Percentiles rank a stretch among this genome's conserved stretches.
These are phyloP conservation scores for Dynastes grantii DNA, from an alignment of 2,888 invertebrate species.

Conservation along the genomic window DNA sequence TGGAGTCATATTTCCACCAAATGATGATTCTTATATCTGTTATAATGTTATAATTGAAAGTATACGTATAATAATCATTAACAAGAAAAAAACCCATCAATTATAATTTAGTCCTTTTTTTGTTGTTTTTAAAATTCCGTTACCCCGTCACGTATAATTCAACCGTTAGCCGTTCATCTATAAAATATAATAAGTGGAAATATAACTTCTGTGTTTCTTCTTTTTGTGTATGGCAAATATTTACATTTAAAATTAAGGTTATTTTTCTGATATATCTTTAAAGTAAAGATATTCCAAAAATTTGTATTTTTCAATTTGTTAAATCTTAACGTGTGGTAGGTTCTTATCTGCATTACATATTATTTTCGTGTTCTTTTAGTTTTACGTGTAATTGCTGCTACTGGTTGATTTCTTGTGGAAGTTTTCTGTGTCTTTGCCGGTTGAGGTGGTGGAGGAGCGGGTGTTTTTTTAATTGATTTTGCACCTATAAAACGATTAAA, in stretches of 20 bases:
- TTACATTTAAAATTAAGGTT: slow-evolving; percentile 49
- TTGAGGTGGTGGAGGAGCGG: slow-evolving; percentile 27
- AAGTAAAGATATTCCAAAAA: slow-evolving; percentile 43
- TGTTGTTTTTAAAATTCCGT: background rate
- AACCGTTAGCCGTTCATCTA: background rate
- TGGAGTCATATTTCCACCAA: slow-evolving; percentile 49
- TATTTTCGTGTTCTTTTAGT: slow-evolving; percentile 58
- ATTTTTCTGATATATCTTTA: slow-evolving; percentile 42
- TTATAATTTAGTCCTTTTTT: slow-evolving; percentile 1
- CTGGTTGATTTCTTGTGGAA: slow-evolving; percentile 35
- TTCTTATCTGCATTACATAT: slow-evolving; percentile 44
- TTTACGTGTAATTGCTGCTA: slow-evolving; percentile 51
- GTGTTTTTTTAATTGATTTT: slow-evolving; percentile 54
- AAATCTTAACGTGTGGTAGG: slow-evolving; percentile 33
- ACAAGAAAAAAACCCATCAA: background rate
- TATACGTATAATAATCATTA: background rate
- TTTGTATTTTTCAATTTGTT: slow-evolving; percentile 50
- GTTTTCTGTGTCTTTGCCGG: slow-evolving; percentile 33
- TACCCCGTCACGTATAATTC: background rate
- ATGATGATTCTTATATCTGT: background rate
- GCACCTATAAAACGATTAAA: slow-evolving; percentile 49
- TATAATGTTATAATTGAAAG: background rate
- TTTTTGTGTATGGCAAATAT: slow-evolving; percentile 48
- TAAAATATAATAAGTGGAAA: slow-evolving; percentile 43
- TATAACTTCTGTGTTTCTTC: slow-evolving; percentile 39